Conservation (phyloP, 2,113 vertebrate genomes). For the Phaethornis superciliosus region DNA sequence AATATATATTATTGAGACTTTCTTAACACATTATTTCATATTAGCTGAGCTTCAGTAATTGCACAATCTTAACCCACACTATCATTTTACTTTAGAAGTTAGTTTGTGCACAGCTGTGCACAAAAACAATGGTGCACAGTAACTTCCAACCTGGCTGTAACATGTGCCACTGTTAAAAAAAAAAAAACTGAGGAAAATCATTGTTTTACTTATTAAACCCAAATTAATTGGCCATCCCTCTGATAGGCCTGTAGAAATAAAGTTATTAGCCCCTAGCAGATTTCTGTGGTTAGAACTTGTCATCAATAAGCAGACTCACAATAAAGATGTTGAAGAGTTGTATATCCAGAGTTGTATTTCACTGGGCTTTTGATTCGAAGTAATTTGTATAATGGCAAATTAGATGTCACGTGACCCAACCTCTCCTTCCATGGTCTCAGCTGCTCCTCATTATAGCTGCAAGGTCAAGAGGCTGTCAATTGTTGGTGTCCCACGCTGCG, state of each 20-base stretch:
- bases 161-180: too few relatives aligned
- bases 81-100: neutral
- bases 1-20: neutral
- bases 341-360: neutral
- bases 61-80: rapidly evolving
- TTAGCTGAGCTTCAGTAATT: neutral
- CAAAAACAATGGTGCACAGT: neutral
- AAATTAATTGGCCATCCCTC: neutral
- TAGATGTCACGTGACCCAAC: neutral
- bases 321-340: neutral
- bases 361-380: neutral
- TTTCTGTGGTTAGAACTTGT: neutral
- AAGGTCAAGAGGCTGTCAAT: too few relatives aligned
- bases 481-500: too few relatives aligned
- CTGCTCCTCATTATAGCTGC: too few relatives aligned
- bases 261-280: neutral
- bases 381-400: neutral
- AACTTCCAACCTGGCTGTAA: neutral
- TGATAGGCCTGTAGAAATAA: neutral
- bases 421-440: too few relatives aligned
- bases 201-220: neutral
- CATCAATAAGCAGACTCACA: neutral
- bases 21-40: neutral
- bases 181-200: neutral
- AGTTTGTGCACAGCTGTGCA: neutral